Evolutionary conservation across 2,797 vertebrate species (phyloP).

Genomic region (Leptodactylus fallax): DNA sequence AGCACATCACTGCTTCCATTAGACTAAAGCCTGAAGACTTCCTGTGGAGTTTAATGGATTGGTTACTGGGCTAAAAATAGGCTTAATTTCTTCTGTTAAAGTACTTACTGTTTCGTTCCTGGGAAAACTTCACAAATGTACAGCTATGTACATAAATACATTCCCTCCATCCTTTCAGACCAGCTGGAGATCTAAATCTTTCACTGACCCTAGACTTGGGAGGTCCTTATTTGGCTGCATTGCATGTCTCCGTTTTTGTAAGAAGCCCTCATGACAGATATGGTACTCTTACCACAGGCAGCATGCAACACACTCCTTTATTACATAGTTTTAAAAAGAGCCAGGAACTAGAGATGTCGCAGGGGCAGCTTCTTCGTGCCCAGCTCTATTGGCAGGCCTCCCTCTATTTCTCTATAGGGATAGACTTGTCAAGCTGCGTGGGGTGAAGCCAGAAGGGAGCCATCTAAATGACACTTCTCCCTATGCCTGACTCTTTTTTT

Average conservation of each 20-base stretch:
- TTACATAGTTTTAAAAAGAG: no score
- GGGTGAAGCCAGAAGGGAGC: no score
- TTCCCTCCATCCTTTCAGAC: background rate
- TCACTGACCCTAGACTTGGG: background rate
- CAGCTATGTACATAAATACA: background rate
- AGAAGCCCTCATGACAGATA: no score
- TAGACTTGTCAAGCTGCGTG: no score
- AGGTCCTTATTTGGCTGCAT: background rate
- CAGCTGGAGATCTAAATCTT: background rate
- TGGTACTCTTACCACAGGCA: no score
- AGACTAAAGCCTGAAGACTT: background rate
- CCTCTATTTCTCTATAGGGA: no score
- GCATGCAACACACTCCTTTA: no score
- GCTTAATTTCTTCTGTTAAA: background rate
- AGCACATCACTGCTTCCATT: background rate
- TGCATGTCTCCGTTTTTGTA: background rate
- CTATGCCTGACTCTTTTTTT: no score
- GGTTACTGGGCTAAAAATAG: conserved; percentile 14
- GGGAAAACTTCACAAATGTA: background rate
- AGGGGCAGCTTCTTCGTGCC: no score
- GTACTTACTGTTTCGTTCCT: background rate
- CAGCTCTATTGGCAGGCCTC: no score
- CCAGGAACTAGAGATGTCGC: no score
- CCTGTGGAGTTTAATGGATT: conserved; percentile 22
- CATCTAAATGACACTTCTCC: no score